Percentiles rank a stretch among this genome's conserved stretches.
Conservation (phyloP, 2,888 invertebrate genomes). For the Acleris cristana region DNA sequence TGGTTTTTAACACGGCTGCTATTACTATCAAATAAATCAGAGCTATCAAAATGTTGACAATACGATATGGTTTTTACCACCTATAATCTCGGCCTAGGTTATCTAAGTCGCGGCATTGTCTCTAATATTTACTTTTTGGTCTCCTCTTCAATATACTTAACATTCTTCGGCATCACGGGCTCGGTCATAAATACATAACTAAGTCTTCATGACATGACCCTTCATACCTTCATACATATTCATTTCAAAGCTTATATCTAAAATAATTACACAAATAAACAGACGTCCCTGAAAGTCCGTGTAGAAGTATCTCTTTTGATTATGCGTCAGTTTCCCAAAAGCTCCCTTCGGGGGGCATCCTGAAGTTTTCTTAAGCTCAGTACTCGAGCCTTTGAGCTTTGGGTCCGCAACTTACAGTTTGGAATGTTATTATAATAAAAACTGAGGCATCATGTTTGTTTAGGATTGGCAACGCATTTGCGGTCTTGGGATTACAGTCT, state of each 20-base stretch:
- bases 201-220: no score
- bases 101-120: no score
- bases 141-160: no score
- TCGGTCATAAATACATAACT: no score
- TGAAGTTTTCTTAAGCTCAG: slow-evolving; percentile 24
- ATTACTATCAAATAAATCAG: no score
- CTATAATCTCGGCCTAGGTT: no score
- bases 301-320: slow-evolving; percentile 17
- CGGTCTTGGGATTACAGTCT: not conserved
- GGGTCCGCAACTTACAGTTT: slow-evolving; percentile 8
- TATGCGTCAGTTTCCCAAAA: slow-evolving; percentile 25
- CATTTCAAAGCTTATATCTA: not conserved
- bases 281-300: not conserved
- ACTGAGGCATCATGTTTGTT: slow-evolving; percentile 7
- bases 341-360: slow-evolving; percentile 7
- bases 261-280: not conserved
- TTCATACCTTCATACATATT: no score
- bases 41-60: no score
- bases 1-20: no score
- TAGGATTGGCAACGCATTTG: slow-evolving; percentile 1
- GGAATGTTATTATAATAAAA: slow-evolving; percentile 31
- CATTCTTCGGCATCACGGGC: no score
- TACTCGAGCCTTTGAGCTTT: slow-evolving; percentile 27
- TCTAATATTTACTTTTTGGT: no score
- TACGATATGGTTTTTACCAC: no score